Conservation (phyloP, 2,888 invertebrate genomes). For the Pterostichus madidus region DNA sequence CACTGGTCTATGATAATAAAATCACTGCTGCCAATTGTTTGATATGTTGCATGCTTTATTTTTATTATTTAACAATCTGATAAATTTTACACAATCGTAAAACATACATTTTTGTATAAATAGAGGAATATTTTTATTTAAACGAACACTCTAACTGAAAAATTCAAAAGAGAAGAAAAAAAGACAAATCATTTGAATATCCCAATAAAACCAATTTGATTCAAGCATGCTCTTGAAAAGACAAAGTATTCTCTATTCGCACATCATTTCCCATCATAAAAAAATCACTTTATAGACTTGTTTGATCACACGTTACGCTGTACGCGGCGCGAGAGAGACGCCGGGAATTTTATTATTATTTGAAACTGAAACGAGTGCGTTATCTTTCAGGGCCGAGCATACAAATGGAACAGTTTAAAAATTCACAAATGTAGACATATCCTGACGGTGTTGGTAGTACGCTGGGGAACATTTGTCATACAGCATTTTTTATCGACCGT, state of each 20-base stretch:
- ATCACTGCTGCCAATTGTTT: no score
- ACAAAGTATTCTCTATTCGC: slow-evolving; percentile 12
- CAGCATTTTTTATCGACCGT: slow-evolving; percentile 31
- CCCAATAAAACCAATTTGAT: neutral
- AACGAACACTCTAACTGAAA: no score
- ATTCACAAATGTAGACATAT: slow-evolving; percentile 41
- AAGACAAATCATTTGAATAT: neutral
- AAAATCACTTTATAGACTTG: slow-evolving; percentile 12
- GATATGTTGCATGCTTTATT: no score
- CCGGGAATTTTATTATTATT: slow-evolving; percentile 14
- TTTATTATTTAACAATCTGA: no score
- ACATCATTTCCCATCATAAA: slow-evolving; percentile 14
- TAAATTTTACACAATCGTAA: no score
- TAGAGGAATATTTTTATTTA: no score
- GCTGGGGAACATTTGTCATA: slow-evolving; percentile 24
- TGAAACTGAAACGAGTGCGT: slow-evolving; percentile 32
- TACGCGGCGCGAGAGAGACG: neutral
- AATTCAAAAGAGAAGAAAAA: no score
- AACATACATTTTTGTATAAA: no score
- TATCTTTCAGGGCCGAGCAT: slow-evolving; percentile 35
- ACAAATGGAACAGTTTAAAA: slow-evolving; percentile 43
- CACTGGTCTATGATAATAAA: no score
- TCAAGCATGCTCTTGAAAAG: neutral
- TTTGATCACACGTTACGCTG: slow-evolving; percentile 14
- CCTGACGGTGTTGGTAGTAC: slow-evolving; percentile 5